Base-by-base conservation (phyloP, 2,888 invertebrate species). In the Netelia inedita region DNA sequence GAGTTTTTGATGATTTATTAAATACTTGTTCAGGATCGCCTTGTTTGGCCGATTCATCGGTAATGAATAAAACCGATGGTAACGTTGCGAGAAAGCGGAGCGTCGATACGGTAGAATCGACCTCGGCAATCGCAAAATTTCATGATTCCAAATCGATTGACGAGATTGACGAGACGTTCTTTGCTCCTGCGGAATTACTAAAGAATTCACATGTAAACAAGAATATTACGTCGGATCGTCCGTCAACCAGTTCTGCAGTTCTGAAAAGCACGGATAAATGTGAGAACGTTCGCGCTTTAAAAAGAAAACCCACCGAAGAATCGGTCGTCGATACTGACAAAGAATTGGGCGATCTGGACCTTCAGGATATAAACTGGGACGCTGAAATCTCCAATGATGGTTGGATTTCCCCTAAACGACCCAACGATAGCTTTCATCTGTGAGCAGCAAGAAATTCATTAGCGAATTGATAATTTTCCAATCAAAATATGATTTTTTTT, bases 131-230 rank as follows among this genome's bases (percentile, higher is more conserved):
- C 0, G 35, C 35, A 79, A 81, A 50, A 19, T 35, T 1, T 46
- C 16, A 2, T 41, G 76, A 28, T 14, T 5, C 14, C 3, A 28
- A 21, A 14, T 50, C 46, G 1, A 14, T 23, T 6, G 57, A 85
- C 19, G 66, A 75, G 9, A 71, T 87, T 9, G 89, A 91, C 84
- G 91, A 90, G 53, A 91, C 91, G 14, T 90, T 87, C 69, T 91
- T 89, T 75, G 88, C 89, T 11, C 87, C 88, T 21, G 88, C 82
- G 0, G 86, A 86, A 41, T 69, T 74, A 41, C 10, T 16, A 9
- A 57, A 63, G 8, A 74, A 19, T 16, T 59, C 19, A 9, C 19
- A 10, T 6, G 9, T 61, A 0, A 46, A 46, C 1, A 55, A 55
- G 16, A 79, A 53, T 16, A 5, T 9, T 0, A 16, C 10, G 43